Percentiles rank a stretch among this genome's conserved stretches.
These are phyloP conservation scores for Onychostoma macrolepis DNA, from an alignment of 2,113 vertebrate species.

Conservation along the genomic window DNA sequence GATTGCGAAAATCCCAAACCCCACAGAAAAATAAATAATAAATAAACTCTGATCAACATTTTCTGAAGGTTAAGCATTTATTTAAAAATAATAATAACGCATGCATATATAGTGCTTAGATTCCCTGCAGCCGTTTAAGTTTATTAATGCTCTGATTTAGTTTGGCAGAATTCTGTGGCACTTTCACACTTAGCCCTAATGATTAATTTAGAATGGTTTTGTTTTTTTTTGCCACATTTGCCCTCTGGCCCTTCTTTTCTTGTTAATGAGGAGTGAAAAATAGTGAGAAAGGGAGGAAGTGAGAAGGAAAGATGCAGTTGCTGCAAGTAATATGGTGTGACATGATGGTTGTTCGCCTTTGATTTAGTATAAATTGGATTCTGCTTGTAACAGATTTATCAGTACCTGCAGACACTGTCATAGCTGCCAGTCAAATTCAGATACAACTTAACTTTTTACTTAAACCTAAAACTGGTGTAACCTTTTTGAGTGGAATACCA, in stretches of 20 bases:
- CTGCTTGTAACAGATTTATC: slow-evolving; percentile 74
- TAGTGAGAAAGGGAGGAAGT: not conserved
- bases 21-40: not conserved
- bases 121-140: not conserved
- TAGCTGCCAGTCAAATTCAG: slow-evolving; percentile 49
- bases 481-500: not conserved
- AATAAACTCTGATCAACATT: not conserved
- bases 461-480: not conserved
- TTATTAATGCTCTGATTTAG: slow-evolving; percentile 21
- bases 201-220: slow-evolving; percentile 67
- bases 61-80: not conserved
- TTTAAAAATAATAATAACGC: not conserved
- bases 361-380: slow-evolving; percentile 65
- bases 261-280: slow-evolving; percentile 50
- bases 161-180: slow-evolving; percentile 55
- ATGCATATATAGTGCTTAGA: not conserved
- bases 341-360: slow-evolving; percentile 57
- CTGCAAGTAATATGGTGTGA: slow-evolving; percentile 50
- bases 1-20: not conserved
- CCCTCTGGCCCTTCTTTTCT: slow-evolving; percentile 34
- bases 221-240: slow-evolving; percentile 41
- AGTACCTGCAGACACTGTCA: slow-evolving; percentile 66
- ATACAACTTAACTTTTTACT: not conserved
- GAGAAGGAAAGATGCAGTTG: slow-evolving; percentile 13
- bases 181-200: slow-evolving; percentile 63